These are phyloP conservation scores for Tetragnatha versicolor DNA, from an alignment of 1,140 invertebrate species.

Conservation along the genomic window DNA sequence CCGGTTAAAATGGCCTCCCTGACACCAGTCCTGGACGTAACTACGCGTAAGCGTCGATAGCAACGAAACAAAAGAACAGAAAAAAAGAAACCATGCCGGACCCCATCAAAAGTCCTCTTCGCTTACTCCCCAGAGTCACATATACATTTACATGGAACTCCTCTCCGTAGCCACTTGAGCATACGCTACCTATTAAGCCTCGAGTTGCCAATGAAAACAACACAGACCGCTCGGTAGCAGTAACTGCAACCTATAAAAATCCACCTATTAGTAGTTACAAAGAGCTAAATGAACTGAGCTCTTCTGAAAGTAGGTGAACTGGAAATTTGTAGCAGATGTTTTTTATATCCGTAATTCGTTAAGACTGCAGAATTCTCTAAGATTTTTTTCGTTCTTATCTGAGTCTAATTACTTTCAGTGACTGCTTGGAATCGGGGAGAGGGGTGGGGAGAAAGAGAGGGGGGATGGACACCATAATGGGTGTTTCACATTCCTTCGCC, in stretches of 20 bases:
- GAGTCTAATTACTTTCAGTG: slow-evolving; percentile 34
- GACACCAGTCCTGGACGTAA: background rate
- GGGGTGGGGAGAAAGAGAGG: too few relatives aligned
- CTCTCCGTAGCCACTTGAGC: background rate
- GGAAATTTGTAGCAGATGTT: background rate
- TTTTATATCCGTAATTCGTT: slow-evolving; percentile 29
- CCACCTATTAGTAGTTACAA: background rate
- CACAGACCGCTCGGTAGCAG: background rate
- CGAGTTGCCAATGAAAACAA: background rate
- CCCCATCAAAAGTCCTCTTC: background rate
- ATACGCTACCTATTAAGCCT: background rate
- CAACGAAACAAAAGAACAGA: background rate
- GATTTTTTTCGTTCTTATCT: background rate
- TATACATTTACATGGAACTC: slow-evolving; percentile 9
- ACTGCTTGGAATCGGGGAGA: background rate
- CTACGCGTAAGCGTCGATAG: background rate
- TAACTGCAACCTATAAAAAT: background rate
- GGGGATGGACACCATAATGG: background rate
- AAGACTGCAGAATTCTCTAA: background rate
- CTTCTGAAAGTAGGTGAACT: background rate
- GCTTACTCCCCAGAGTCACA: background rate
- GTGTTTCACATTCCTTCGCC: slow-evolving; percentile 6
- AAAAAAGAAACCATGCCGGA: background rate
- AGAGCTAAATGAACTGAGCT: background rate
- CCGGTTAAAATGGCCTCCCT: background rate